Conservation (phyloP, 2,113 vertebrate species). For the Nematolebias whitei region DNA sequence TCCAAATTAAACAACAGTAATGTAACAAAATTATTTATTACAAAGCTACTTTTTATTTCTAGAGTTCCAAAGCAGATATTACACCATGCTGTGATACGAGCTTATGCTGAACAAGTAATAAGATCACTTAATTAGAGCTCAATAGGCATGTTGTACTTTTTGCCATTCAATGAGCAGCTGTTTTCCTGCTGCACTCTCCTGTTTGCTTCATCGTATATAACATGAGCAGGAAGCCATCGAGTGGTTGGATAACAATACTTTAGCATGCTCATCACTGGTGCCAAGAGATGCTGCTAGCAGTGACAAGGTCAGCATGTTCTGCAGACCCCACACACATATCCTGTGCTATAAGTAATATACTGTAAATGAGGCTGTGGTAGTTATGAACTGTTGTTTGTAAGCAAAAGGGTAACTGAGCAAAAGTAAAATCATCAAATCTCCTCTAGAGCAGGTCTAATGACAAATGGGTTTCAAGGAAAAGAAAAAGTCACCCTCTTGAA, state of each 20-base stretch:
- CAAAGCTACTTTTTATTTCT: conserved; percentile 20
- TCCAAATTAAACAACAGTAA: conserved; percentile 35
- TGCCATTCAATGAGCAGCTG: conserved; percentile 40
- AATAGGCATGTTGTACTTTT: conserved; percentile 35
- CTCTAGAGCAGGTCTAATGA: conserved; percentile 48
- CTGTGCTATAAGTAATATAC: conserved; percentile 79
- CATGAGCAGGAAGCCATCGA: conserved; percentile 39
- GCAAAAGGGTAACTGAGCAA: conserved; percentile 74
- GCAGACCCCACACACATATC: conserved; percentile 60
- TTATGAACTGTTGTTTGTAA: conserved; percentile 71
- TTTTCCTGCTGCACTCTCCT: conserved; percentile 33
- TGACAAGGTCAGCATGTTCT: conserved; percentile 82
- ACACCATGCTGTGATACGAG: conserved; percentile 26
- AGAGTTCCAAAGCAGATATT: conserved; percentile 40
- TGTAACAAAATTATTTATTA: conserved; percentile 50
- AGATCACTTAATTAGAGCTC: conserved; percentile 56
- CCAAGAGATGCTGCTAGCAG: conserved; percentile 56
- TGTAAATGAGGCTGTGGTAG: conserved; percentile 78
- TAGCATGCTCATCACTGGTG: conserved; percentile 50
- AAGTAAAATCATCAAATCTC: conserved; percentile 64
- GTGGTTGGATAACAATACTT: conserved; percentile 52
- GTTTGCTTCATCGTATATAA: conserved; percentile 42
- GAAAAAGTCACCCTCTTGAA: conserved; percentile 13
- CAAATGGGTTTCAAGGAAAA: not conserved
- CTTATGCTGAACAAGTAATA: conserved; percentile 36